A percentile compares a stretch with the other conserved stretches of the same genome.
phyloP scores from a whole-genome alignment of 2,113 vertebrate species.

The Hepsetus odoe region DNA sequence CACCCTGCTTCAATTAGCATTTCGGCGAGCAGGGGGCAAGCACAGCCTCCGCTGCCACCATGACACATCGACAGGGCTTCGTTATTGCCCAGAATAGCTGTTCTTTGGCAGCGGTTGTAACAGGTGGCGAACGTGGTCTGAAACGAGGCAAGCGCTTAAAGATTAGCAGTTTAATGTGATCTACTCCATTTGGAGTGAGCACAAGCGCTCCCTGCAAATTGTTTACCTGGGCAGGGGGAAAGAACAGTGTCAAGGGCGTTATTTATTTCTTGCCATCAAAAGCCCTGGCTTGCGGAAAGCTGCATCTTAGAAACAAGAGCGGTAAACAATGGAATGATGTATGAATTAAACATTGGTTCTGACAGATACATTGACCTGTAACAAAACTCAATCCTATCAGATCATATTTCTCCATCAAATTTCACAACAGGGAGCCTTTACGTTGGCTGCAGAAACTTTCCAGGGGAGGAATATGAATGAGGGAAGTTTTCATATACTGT shows the following conservation, averaged over 20 bases:
- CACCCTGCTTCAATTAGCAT: slow-evolving; percentile 63
- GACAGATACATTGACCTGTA: slow-evolving; percentile 41
- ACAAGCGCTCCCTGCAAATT: neutral
- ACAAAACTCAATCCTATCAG: slow-evolving; percentile 31
- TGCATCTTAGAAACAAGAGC: slow-evolving; percentile 28
- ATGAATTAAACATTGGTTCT: slow-evolving; percentile 47
- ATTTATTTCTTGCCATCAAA: slow-evolving; percentile 23
- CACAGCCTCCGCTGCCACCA: slow-evolving; percentile 13
- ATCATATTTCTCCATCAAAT: slow-evolving; percentile 38
- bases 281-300: slow-evolving; percentile 18
- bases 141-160: slow-evolving; percentile 48
- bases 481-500: neutral
- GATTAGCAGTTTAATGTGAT: slow-evolving; percentile 56
- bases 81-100: slow-evolving; percentile 53
- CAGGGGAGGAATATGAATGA: neutral
- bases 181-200: slow-evolving; percentile 41
- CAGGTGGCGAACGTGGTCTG: slow-evolving; percentile 50
- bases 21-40: slow-evolving; percentile 44
- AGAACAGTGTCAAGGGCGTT: slow-evolving; percentile 27
- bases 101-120: slow-evolving; percentile 48
- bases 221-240: slow-evolving; percentile 33
- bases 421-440: neutral
- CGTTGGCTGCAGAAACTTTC: neutral
- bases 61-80: slow-evolving; percentile 61
- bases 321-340: slow-evolving; percentile 49